A percentile compares a stretch with the other conserved stretches of the same genome.
Conservation (phyloP, 2,888 invertebrate genomes). For the Diplolepis rosae region DNA sequence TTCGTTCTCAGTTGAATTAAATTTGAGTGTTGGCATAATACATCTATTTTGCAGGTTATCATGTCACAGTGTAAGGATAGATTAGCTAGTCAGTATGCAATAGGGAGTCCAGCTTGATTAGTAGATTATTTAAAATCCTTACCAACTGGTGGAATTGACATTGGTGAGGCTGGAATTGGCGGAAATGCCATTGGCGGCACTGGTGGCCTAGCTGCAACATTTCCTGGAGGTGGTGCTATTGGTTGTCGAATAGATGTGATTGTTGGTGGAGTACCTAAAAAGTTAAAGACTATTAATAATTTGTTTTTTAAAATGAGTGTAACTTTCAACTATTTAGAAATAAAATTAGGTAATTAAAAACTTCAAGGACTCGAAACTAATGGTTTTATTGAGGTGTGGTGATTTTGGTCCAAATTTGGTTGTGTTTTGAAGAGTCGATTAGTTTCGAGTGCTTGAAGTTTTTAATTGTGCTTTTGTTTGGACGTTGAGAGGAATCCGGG, state of each 20-base stretch:
- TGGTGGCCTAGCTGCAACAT: slow-evolving; percentile 56
- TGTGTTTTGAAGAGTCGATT: no score
- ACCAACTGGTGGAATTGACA: slow-evolving; percentile 56
- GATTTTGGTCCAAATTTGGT: no score
- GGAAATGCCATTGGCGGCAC: slow-evolving; percentile 62
- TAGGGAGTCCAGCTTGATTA: not conserved
- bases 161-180: slow-evolving; percentile 54
- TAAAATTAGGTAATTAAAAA: no score
- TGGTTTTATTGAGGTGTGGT: no score
- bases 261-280: slow-evolving; percentile 39
- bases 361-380: no score
- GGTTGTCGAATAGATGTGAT: slow-evolving; percentile 48
- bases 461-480: no score
- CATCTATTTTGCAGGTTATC: not conserved
- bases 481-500: no score
- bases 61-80: slow-evolving; percentile 10
- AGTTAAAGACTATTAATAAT: slow-evolving; percentile 6
- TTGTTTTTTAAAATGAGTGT: not conserved
- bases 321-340: slow-evolving; percentile 7
- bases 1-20: not conserved
- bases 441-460: no score
- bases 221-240: slow-evolving; percentile 50
- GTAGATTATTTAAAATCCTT: not conserved
- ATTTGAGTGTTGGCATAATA: not conserved
- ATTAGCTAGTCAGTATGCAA: slow-evolving; percentile 9